Conservation (phyloP, 2,888 invertebrate genomes). For the Dione vanillae region DNA sequence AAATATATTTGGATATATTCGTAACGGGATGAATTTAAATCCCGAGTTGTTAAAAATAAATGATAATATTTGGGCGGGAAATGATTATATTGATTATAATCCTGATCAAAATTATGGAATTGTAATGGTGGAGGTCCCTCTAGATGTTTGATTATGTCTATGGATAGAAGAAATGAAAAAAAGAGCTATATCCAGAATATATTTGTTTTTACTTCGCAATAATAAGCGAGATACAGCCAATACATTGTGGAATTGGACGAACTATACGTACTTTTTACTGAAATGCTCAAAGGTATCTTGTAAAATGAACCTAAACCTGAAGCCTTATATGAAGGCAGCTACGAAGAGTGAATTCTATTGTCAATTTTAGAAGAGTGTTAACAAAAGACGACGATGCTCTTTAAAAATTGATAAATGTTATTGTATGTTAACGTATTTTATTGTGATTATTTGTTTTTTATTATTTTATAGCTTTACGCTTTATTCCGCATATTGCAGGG, state of each 20-base stretch:
- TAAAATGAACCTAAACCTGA: too few species aligned
- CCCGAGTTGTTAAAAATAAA: slow-evolving; percentile 66
- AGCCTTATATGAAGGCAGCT: background rate
- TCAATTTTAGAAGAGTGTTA: background rate
- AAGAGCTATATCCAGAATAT: background rate
- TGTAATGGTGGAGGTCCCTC: slow-evolving; percentile 6
- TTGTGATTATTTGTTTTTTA: too few species aligned
- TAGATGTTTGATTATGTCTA: background rate
- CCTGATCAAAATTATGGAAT: slow-evolving; percentile 40
- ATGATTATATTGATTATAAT: slow-evolving; percentile 69
- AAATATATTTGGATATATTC: slow-evolving; percentile 49
- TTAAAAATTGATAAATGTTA: too few species aligned
- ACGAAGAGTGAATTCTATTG: background rate
- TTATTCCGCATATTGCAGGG: too few species aligned
- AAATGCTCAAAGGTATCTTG: background rate
- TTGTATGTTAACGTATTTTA: too few species aligned
- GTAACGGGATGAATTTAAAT: slow-evolving; percentile 62
- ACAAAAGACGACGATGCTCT: background rate
- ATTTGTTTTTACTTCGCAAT: background rate
- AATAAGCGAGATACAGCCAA: background rate
- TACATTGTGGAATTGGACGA: background rate
- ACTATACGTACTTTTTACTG: background rate
- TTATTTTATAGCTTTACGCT: too few species aligned
- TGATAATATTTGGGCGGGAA: slow-evolving; percentile 57
- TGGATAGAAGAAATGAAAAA: too few species aligned